phyloP scores from a whole-genome alignment of 2,113 vertebrate species.

The Propithecus coquereli region DNA sequence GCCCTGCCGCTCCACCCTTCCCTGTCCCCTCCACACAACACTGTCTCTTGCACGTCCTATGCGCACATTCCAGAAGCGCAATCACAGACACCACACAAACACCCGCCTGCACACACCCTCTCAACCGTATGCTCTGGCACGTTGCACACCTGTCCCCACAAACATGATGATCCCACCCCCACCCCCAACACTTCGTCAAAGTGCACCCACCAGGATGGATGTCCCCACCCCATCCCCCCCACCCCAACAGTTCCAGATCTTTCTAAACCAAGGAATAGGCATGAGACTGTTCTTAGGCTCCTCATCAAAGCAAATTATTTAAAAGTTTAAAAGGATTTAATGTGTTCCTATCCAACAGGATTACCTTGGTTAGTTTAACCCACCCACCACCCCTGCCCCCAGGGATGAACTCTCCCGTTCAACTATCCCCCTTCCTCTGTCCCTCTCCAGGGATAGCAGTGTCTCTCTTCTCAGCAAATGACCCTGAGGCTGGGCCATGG shows the following conservation, averaged over 20 bases:
- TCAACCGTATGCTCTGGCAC: neutral
- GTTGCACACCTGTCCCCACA: neutral
- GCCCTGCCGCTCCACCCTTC: neutral
- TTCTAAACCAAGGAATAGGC: neutral
- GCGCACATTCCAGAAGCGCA: neutral
- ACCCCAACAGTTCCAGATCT: neutral
- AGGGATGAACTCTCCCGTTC: neutral
- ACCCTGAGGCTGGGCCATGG: too few relatives aligned
- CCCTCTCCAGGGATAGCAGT: neutral
- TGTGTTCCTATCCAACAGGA: neutral
- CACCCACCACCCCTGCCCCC: accelerated
- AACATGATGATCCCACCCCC: neutral
- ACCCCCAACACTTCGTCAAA: neutral
- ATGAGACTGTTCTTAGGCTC: neutral
- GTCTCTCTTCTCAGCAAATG: neutral
- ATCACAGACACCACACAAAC: neutral
- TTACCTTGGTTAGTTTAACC: neutral
- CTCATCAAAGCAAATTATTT: neutral
- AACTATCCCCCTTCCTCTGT: neutral
- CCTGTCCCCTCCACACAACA: neutral
- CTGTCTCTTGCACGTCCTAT: too few relatives aligned
- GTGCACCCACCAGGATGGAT: neutral
- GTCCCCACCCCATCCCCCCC: too few relatives aligned
- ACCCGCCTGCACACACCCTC: neutral
- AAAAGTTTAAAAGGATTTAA: constrained; percentile 1